phyloP scores from a whole-genome alignment of 2,113 vertebrate genomes.

The Symphodus melops region DNA sequence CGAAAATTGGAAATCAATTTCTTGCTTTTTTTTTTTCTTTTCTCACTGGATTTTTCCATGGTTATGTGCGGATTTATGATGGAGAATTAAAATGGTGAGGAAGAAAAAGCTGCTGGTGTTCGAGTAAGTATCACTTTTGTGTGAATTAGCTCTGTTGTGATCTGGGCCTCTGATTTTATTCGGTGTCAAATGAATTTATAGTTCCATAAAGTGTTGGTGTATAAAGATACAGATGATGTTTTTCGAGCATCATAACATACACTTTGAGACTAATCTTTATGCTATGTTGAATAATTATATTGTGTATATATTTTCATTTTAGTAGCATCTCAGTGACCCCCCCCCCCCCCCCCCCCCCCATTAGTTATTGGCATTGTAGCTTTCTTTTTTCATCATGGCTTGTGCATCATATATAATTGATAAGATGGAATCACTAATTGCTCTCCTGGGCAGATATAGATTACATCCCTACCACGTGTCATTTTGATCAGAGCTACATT shows the following conservation, averaged over 20 bases:
- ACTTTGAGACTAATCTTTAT: neutral
- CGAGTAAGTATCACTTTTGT: conserved; percentile 72
- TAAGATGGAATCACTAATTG: conserved; percentile 48
- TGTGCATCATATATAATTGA: conserved; percentile 67
- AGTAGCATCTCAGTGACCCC: neutral
- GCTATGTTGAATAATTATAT: neutral
- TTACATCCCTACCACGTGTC: conserved; percentile 47
- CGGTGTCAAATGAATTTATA: neutral
- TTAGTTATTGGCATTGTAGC: conserved; percentile 16
- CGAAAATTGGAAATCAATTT: conserved; percentile 7
- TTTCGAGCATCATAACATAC: neutral
- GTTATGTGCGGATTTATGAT: conserved; percentile 67
- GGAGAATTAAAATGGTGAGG: conserved; percentile 78
- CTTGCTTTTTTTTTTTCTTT: conserved; percentile 14
- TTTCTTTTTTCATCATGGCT: conserved; percentile 46
- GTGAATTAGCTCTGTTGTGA: neutral
- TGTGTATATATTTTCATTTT: conserved; percentile 4
- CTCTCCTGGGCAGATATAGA: conserved; percentile 59
- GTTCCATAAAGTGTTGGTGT: neutral
- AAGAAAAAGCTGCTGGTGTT: conserved; percentile 79
- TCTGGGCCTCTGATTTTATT: neutral
- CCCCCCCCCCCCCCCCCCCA: neutral
- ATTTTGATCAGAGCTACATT: conserved; percentile 19
- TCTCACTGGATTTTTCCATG: conserved; percentile 31
- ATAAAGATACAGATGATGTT: neutral